These are phyloP conservation scores for Melanotaenia maccullochi DNA, from an alignment of 2,797 vertebrate species.

Conservation along the genomic window DNA sequence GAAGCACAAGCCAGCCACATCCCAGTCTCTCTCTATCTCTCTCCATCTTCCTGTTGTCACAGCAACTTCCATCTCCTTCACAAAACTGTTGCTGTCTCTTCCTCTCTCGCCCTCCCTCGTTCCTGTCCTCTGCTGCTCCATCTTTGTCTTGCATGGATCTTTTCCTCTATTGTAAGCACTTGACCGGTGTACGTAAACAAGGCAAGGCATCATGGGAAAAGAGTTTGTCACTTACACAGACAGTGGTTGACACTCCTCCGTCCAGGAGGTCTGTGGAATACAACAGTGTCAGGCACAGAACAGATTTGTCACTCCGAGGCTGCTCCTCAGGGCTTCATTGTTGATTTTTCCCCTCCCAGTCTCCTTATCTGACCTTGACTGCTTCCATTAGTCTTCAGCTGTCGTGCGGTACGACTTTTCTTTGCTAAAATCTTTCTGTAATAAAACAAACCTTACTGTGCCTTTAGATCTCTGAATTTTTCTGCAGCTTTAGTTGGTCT, in stretches of 20 bases:
- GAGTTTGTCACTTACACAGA: conserved; percentile 76
- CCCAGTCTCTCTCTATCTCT: conserved; percentile 53
- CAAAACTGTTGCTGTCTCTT: conserved; percentile 41
- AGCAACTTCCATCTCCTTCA: conserved; percentile 53
- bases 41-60: conserved; percentile 66
- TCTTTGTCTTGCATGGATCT: conserved; percentile 27
- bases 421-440: conserved; percentile 48
- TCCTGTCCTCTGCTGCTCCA: conserved; percentile 19
- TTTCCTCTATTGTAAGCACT: conserved; percentile 38
- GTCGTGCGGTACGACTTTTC: conserved; percentile 20
- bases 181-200: conserved; percentile 66
- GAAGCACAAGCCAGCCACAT: conserved; percentile 66
- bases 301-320: conserved; percentile 61
- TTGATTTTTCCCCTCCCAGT: conserved; percentile 36
- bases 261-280: conserved; percentile 64
- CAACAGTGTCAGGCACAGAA: conserved; percentile 61
- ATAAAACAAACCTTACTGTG: conserved; percentile 17
- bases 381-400: conserved; percentile 41
- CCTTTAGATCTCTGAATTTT: conserved; percentile 5
- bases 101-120: conserved; percentile 28
- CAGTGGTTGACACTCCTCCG: conserved; percentile 61
- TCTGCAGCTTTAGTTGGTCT: not conserved
- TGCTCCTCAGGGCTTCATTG: conserved; percentile 58
- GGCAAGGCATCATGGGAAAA: conserved; percentile 67
- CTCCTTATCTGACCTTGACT: conserved; percentile 51